A percentile compares a stretch with the other conserved stretches of the same genome.
Evolutionary conservation across 2,797 vertebrate genomes (phyloP).

Genomic region (Aselliscus stoliczkanus): DNA sequence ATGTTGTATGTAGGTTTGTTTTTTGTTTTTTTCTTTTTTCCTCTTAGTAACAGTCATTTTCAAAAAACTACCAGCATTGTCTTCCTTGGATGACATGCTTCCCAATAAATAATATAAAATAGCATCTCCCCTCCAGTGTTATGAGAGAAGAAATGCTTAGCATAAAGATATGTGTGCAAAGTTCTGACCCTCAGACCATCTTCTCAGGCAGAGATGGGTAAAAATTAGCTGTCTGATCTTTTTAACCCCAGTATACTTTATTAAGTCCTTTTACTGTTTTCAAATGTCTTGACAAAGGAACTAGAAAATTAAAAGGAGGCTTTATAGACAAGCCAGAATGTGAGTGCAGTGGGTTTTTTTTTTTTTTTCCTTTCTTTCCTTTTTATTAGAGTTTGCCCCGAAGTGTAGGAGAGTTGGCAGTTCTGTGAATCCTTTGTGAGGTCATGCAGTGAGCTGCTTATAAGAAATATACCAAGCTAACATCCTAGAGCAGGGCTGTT

Average conservation of each 20-base stretch:
- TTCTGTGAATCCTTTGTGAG: background rate
- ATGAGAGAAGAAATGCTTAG: background rate
- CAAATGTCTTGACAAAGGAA: conserved; percentile 31
- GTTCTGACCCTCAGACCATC: background rate
- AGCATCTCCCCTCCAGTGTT: background rate
- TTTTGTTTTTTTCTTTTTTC: background rate
- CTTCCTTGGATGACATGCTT: conserved; percentile 28
- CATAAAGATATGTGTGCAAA: background rate
- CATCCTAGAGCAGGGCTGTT: background rate
- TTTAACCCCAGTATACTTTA: background rate
- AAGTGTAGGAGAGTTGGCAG: background rate
- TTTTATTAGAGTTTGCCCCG: conserved; percentile 18
- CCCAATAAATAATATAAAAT: conserved; percentile 47
- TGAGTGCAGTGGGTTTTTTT: background rate
- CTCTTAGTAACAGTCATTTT: background rate
- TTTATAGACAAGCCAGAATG: background rate
- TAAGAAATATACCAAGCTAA: background rate
- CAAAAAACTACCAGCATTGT: background rate
- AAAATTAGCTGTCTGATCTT: background rate
- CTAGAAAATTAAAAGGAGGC: background rate
- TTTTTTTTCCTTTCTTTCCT: background rate
- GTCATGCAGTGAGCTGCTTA: background rate
- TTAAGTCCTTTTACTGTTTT: conserved; percentile 14
- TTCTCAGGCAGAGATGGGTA: background rate
- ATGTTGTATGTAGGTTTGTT: background rate